Percentiles rank a stretch among this genome's conserved stretches.
Conservation (phyloP, 2,797 vertebrate species). For the Anniella stebbinsi region DNA sequence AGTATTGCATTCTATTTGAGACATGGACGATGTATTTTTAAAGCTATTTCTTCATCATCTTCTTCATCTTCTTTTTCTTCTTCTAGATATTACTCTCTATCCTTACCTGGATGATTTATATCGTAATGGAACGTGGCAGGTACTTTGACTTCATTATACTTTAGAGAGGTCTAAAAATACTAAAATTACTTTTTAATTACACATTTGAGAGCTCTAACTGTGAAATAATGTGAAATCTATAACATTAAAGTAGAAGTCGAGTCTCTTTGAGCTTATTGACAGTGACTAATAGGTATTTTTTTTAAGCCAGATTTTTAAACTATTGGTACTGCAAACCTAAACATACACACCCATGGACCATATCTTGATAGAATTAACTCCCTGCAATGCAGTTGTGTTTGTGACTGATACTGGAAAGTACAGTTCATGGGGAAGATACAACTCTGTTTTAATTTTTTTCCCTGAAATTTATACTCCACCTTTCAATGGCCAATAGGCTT, state of each 20-base stretch:
- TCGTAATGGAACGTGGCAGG: conserved; percentile 41
- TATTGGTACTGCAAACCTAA: neutral
- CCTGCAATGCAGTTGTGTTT: neutral
- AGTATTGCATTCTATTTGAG: neutral
- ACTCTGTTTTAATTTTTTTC: neutral
- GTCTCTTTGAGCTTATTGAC: conserved; percentile 4
- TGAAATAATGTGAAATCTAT: conserved; percentile 26
- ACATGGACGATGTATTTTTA: neutral
- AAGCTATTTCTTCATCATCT: neutral
- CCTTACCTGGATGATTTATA: conserved; percentile 18
- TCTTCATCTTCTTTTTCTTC: conserved; percentile 3
- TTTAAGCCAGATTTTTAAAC: neutral
- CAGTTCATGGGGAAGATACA: neutral
- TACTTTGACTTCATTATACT: conserved; percentile 47
- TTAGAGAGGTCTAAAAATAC: conserved; percentile 29
- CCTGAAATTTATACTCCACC: neutral
- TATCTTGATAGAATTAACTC: neutral
- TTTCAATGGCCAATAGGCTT: neutral
- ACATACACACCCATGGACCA: neutral
- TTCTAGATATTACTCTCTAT: neutral
- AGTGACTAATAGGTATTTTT: conserved; percentile 7
- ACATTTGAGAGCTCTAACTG: conserved; percentile 20
- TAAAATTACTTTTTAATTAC: neutral
- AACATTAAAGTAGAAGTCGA: neutral
- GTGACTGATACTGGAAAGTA: neutral